Evolutionary conservation across 2,797 vertebrate species (phyloP).

Genomic region (Parotocinclus haroldoi): DNA sequence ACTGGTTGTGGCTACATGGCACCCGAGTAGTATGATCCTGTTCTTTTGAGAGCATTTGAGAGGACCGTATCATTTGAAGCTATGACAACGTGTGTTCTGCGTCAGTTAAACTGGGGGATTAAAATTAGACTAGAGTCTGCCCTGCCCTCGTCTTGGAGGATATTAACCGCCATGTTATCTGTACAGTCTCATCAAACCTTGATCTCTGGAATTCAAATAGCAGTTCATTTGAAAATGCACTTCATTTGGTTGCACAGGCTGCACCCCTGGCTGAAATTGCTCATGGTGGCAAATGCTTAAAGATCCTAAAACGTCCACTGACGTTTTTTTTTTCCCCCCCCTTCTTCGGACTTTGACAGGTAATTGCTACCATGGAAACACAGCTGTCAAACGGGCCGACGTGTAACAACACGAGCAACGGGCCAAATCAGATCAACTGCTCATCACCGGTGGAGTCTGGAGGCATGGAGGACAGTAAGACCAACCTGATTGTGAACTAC

Average conservation of each 20-base stretch:
- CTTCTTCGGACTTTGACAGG: conserved; percentile 81
- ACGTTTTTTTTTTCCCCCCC: too few species aligned
- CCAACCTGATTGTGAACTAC: conserved; percentile 99
- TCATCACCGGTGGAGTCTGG: conserved; percentile 91
- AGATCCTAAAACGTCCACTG: neutral
- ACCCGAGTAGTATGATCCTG: too few species aligned
- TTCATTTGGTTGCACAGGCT: neutral
- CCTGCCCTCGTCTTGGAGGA: too few species aligned
- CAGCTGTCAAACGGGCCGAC: conserved; percentile 96
- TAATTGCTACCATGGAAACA: conserved; percentile 99
- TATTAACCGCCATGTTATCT: too few species aligned
- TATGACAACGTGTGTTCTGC: too few species aligned
- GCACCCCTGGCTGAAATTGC: conserved; percentile 23
- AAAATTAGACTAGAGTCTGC: too few species aligned
- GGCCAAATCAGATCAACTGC: conserved; percentile 88
- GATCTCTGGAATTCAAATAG: neutral
- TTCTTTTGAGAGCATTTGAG: too few species aligned
- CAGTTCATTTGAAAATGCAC: neutral
- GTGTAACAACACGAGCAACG: conserved; percentile 94
- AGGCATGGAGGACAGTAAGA: conserved; percentile 97
- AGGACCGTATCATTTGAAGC: too few species aligned
- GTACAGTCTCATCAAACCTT: too few species aligned
- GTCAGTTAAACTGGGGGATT: too few species aligned
- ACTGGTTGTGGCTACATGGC: too few species aligned
- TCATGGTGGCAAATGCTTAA: conserved; percentile 12